Base-by-base conservation (phyloP, 1,140 invertebrate genomes). In the Drosophila pruinosa region DNA sequence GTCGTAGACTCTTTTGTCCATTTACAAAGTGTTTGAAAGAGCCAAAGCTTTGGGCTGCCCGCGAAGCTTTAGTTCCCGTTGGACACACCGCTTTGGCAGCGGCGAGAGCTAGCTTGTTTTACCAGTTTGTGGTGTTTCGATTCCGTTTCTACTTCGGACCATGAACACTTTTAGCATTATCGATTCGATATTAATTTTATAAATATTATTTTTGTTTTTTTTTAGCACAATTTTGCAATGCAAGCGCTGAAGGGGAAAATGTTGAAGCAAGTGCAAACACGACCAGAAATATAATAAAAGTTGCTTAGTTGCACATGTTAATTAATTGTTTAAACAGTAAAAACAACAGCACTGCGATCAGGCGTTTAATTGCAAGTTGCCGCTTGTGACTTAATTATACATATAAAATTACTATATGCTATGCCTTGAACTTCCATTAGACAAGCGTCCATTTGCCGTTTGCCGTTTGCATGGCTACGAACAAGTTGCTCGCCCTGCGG, bases 121-220 rank as follows among this genome's bases (percentile, higher is more conserved):
- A 88, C 82, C 82, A 88, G 82, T 88, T 88, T 82, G 36, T n/a
- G 54, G 41, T 70, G 45, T 50, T 26, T 58, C 34, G 24, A 10
- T n/a, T 38, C 28, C 12, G 38, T 68, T 74, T 72, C 52, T 34
- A 48, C 71, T 78, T 36, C 43, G 69, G 58, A 61, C 72, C 63
- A 54, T 56, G 56, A 59, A 72, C 70, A 72, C 17, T 54, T 50
- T 75, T 81, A 86, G 71, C 73, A 82, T 88, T 88, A 88, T 88
- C 78, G 82, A 88, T 75, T 78, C 88, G 69, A 74, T 85, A 85
- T 85, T 86, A 85, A 85, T 86, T 88, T 81, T 50, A 15, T 39
- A 15, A 39, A 15, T 50, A n/a, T 17, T 31, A 1, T 31, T 50
- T n/a, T n/a, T n/a, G n/a, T n/a, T n/a, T n/a, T n/a, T 26, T 47